Base-by-base conservation (phyloP, 2,113 vertebrate species). In the Sebastes fasciatus region DNA sequence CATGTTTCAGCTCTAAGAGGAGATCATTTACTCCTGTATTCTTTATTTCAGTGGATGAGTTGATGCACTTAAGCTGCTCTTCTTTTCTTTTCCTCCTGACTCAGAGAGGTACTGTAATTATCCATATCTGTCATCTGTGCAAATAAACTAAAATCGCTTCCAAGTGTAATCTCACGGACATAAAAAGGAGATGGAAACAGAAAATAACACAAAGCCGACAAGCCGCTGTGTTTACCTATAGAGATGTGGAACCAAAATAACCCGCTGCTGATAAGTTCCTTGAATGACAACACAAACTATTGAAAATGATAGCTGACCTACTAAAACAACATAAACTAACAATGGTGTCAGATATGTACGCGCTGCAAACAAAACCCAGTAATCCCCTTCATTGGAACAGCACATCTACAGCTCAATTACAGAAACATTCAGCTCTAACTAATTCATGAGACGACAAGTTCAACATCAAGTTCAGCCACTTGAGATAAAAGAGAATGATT, bases 41-140 rank as follows among this genome's bases (percentile, higher is more conserved):
- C 63, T 85, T 88, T 73, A 86, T 79, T 83, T 78, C 73, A 72
- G 34, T n/a, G 42, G 82, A 86, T 74, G 60, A 77, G 60, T 73
- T 57, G 55, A 86, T 79, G 84, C 63, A 84, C 75, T 74, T 46
- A 42, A 73, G 69, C 51, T 19, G 49, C 72, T 70, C 49, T 80
- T 80, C 61, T 82, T 42, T 66, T 46, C 74, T 21, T 61, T 61
- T 34, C n/a, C 75, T 19, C 58, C 8, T 2, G 0, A 21, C 60
- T 54, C 51, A 61, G 52, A 76, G 19, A 54, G 79, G 46, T 54
- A 63, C 73, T 71, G 62, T 76, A 42, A 77, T 88, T 82, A 91
- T 88, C 79, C 58, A 65, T 74, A 89, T 82, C 67, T 85, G 80
- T 89, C 87, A 84, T 87, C 81, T 80, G 78, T 74, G 81, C 80